A percentile compares a stretch with the other conserved stretches of the same genome.
These are phyloP conservation scores for Drosophila athabasca DNA, from an alignment of 1,140 invertebrate genomes.

Conservation along the genomic window DNA sequence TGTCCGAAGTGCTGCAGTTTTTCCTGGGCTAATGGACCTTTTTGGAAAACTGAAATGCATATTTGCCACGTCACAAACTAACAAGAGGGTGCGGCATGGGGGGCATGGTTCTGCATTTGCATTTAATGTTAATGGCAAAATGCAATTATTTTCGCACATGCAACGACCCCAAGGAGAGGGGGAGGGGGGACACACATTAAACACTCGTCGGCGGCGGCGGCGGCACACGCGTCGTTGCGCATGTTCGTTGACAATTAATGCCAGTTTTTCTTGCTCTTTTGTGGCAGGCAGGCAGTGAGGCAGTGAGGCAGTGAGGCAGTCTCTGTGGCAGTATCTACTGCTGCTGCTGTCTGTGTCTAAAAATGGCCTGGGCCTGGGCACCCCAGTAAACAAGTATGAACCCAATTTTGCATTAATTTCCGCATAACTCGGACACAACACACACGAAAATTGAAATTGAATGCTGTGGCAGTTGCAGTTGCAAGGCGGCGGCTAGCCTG, in stretches of 20 bases:
- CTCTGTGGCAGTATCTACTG: background rate
- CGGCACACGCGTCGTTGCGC: slow-evolving; percentile 51
- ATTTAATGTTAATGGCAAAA: slow-evolving; percentile 56
- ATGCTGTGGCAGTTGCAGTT: background rate
- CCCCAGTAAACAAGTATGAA: background rate
- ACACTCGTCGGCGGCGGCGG: slow-evolving; percentile 9
- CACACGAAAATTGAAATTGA: slow-evolving; percentile 2
- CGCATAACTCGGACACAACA: slow-evolving; percentile 49
- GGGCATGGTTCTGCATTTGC: slow-evolving; percentile 30
- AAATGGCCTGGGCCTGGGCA: slow-evolving; percentile 29
- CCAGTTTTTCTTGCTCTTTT: slow-evolving; percentile 28
- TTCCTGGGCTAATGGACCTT: slow-evolving; percentile 40
- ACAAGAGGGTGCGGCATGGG: background rate
- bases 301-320: background rate
- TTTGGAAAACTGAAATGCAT: slow-evolving; percentile 5
- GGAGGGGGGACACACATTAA: background rate
- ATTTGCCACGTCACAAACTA: background rate
- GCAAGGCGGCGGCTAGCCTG: too few relatives aligned
- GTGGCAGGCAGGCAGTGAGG: slow-evolving; percentile 6
- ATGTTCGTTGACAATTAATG: slow-evolving; percentile 78
- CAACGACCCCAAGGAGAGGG: slow-evolving; percentile 29
- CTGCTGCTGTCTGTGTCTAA: slow-evolving; percentile 53
- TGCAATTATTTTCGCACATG: slow-evolving; percentile 71
- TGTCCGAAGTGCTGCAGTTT: slow-evolving; percentile 12
- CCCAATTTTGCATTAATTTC: slow-evolving; percentile 70